Base-by-base conservation (phyloP, 2,888 invertebrate genomes). In the Priocnemis perturbator region DNA sequence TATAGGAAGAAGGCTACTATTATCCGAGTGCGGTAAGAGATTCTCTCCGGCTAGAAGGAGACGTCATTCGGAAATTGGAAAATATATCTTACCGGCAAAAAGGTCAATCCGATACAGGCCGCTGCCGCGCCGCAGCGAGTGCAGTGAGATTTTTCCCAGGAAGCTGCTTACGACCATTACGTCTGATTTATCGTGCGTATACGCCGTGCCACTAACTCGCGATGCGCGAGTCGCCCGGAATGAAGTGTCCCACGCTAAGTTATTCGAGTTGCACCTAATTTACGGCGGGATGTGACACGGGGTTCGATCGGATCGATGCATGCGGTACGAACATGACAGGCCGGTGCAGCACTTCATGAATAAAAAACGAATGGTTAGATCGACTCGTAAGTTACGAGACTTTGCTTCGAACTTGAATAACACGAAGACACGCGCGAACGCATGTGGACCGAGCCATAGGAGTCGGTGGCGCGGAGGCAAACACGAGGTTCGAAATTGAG, bases 1-100 rank as follows among this genome's bases (percentile, higher is more conserved):
- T 79, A 70, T 71, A 73, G 69, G 71, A 67, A 77, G 68, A 66
- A 68, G 57, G 58, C 67, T 69, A 60, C 71, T 69, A 72, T 79
- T 79, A 81, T 75, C 72, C 77, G 70, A 21, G 66, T 19, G 47
- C 47, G 20, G 15, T 47, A 17, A 50, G 64, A 68, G 69, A 74
- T 74, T 66, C 74, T 60, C 58, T 52, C 57, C 21, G 45, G 52
- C 17, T 21, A 30, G n/a, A 50, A 56, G 58, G 58, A 69, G 71
- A 71, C 61, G 73, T 73, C 69, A 69, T 76, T 80, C 81, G 81
- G 78, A 82, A 81, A 80, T 81, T 81, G 81, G 78, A 73, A 74
- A 71, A 80, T 81, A 78, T 74, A 82, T 81, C 76, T 76, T 64
- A 48, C 15, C 26, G 53, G 47, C 64, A 71, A 69, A 81, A 74